phyloP scores from a whole-genome alignment of 2,888 invertebrate genomes.

The Pycnomerus fuliginosus region DNA sequence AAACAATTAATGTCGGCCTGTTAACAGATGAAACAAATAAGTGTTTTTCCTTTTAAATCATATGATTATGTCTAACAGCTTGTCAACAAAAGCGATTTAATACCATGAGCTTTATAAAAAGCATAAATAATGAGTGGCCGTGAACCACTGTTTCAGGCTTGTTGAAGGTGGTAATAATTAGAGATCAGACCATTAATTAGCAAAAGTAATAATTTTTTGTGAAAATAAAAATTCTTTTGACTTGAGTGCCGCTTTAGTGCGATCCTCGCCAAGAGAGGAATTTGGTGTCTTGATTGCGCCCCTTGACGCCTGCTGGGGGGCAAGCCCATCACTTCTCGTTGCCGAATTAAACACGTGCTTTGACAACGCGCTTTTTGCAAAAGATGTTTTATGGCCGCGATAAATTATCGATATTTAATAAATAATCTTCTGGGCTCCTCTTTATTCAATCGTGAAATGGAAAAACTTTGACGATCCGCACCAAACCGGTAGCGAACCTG shows the following conservation, averaged over 20 bases:
- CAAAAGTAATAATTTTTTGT: too few species aligned
- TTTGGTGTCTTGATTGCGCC: conserved; percentile 35
- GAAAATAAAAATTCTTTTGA: too few species aligned
- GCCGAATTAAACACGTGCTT: conserved; percentile 34
- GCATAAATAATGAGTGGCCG: conserved; percentile 17
- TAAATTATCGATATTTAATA: conserved; percentile 30
- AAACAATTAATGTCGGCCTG: conserved; percentile 8
- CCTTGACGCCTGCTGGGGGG: conserved; percentile 35
- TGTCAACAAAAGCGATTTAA: conserved; percentile 17
- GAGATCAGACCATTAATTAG: too few species aligned
- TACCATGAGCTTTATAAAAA: conserved; percentile 12
- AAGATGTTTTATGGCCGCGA: conserved; percentile 28
- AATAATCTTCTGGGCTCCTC: conserved; percentile 8
- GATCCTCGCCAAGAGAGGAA: conserved; percentile 17
- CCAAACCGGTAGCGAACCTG: conserved; percentile 8
- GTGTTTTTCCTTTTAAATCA: conserved; percentile 16
- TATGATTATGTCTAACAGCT: conserved; percentile 14
- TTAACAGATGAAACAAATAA: conserved; percentile 12
- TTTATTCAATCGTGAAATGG: not conserved
- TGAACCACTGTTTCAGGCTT: conserved; percentile 15
- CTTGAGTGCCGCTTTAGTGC: conserved; percentile 13
- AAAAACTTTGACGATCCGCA: not conserved
- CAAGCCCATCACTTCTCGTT: conserved; percentile 28
- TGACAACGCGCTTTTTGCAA: conserved; percentile 32
- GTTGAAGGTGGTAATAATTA: not conserved